These are phyloP conservation scores for Mellivora capensis DNA, from an alignment of 2,113 vertebrate species.

Conservation along the genomic window DNA sequence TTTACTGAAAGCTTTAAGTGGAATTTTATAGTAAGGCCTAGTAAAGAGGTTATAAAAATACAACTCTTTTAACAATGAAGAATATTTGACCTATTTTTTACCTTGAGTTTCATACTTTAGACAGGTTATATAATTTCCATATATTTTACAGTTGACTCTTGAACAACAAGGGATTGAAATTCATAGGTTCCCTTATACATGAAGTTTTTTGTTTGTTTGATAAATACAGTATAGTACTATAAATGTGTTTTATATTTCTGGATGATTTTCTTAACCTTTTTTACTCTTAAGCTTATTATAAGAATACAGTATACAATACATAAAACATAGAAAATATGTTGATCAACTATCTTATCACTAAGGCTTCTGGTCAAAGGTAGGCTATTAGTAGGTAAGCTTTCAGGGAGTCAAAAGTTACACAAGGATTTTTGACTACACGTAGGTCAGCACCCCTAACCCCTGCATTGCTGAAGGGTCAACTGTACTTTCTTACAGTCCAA, in stretches of 20 bases:
- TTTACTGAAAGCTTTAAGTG: background rate
- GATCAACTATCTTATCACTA: background rate
- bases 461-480: background rate
- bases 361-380: background rate
- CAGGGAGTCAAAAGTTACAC: background rate
- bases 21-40: background rate
- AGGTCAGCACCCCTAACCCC: background rate
- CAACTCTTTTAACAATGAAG: background rate
- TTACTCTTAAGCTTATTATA: background rate
- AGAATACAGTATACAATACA: background rate
- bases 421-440: background rate
- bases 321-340: background rate
- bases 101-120: background rate
- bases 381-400: background rate
- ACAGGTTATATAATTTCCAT: background rate
- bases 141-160: background rate
- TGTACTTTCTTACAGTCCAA: background rate
- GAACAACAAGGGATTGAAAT: background rate
- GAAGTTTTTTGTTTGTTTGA: background rate
- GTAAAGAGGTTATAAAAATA: background rate
- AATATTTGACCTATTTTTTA: background rate
- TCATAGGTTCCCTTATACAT: background rate
- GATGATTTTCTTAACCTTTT: background rate
- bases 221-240: background rate
- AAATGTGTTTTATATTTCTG: background rate